phyloP scores from a whole-genome alignment of 92 coral and sea anemone genomes.

The Zoanthus sansibaricus region DNA sequence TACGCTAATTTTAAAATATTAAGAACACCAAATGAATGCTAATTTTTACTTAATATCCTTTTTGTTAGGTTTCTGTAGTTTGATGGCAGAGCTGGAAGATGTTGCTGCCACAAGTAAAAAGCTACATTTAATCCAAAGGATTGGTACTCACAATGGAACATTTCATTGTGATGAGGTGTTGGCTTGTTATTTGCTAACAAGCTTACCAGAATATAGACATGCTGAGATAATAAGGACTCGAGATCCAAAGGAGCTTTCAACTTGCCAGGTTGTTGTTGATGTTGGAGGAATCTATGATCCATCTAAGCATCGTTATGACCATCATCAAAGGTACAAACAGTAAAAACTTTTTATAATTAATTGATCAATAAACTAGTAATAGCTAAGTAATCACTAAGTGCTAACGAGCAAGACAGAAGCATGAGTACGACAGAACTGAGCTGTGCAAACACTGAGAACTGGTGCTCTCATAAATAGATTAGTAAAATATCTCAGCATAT shows the following conservation, averaged over 20 bases:
- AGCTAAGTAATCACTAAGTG: no score
- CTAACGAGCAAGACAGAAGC: no score
- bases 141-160: conserved; percentile 96
- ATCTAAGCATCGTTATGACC: conserved; percentile 85
- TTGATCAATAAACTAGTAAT: no score
- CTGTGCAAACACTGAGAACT: no score
- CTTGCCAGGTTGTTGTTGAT: conserved; percentile 95
- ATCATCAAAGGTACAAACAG: conserved; percentile 83
- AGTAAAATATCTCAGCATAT: no score
- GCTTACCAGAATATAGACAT: conserved; percentile 82
- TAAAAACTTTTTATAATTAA: not conserved
- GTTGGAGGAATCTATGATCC: conserved; percentile 95
- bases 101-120: conserved; percentile 60
- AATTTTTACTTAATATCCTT: no score
- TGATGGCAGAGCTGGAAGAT: conserved; percentile 44
- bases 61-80: not conserved
- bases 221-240: conserved; percentile 90
- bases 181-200: conserved; percentile 90
- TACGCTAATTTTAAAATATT: no score
- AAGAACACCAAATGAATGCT: no score
- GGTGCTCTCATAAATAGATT: no score
- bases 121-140: conserved; percentile 53
- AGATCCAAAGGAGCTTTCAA: conserved; percentile 74
- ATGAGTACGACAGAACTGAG: no score
- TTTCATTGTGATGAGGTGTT: conserved; percentile 97